These are phyloP conservation scores for Chrysomela aeneicollis DNA, from an alignment of 2,888 invertebrate genomes.

Conservation along the genomic window DNA sequence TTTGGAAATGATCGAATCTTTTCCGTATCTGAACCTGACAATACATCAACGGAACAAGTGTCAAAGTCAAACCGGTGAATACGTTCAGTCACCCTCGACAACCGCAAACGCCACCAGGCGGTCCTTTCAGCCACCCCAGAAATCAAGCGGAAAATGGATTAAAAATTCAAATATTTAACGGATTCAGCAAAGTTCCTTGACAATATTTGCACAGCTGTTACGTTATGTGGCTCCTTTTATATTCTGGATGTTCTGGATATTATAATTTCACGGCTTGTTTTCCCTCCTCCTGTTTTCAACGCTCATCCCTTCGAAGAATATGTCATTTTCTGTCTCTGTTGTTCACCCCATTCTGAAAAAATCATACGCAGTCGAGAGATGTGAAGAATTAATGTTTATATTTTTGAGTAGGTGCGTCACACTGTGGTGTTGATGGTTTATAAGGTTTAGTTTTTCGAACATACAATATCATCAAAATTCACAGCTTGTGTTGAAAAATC, in stretches of 20 bases:
- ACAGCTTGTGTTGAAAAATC: too few relatives aligned
- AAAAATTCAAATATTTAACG: slow-evolving; percentile 36
- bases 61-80: slow-evolving; percentile 14
- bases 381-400: too few relatives aligned
- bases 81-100: slow-evolving; percentile 9
- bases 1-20: too few relatives aligned
- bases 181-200: slow-evolving; percentile 30
- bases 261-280: slow-evolving; percentile 32
- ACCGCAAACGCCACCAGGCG: slow-evolving; percentile 25
- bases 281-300: slow-evolving; percentile 24
- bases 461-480: too few relatives aligned
- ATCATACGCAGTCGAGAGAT: too few relatives aligned
- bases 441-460: too few relatives aligned
- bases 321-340: not conserved
- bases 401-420: too few relatives aligned
- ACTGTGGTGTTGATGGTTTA: too few relatives aligned
- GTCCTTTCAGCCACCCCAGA: slow-evolving; percentile 26
- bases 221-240: slow-evolving; percentile 36
- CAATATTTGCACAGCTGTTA: slow-evolving; percentile 37
- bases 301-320: slow-evolving; percentile 1
- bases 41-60: slow-evolving; percentile 12
- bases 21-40: not conserved
- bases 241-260: slow-evolving; percentile 31
- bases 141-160: slow-evolving; percentile 33
- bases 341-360: too few relatives aligned